Evolutionary conservation across 2,888 invertebrate genomes (phyloP).

Genomic region (Pyrrhosoma nymphula): DNA sequence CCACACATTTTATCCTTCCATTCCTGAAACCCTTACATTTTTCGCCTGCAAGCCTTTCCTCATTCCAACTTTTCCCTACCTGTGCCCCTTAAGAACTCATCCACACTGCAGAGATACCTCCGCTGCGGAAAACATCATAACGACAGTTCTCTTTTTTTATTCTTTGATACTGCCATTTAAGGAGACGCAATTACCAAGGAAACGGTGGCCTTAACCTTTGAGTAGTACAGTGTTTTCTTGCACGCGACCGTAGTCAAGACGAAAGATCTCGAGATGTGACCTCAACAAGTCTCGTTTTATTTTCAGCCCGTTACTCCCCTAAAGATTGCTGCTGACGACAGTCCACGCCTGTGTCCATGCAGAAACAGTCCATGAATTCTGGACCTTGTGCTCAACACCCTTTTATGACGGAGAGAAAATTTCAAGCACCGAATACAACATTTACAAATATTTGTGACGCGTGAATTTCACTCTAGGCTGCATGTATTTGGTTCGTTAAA

Average conservation of each 20-base stretch:
- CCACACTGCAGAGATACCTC: neutral
- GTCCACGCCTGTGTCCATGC: neutral
- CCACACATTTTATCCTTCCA: neutral
- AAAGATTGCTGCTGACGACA: neutral
- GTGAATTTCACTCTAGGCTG: neutral
- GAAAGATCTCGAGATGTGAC: too few species aligned
- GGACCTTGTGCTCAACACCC: neutral
- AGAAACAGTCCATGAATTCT: neutral
- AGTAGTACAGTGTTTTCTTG: neutral
- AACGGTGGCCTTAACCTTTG: neutral
- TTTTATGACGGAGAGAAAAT: neutral
- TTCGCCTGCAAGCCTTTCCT: neutral
- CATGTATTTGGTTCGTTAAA: neutral
- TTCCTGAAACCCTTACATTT: neutral
- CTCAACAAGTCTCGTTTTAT: neutral
- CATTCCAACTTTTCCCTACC: neutral
- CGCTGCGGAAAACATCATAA: neutral
- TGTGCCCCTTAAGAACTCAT: neutral
- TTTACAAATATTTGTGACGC: neutral
- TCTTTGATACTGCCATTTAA: neutral
- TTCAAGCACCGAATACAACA: neutral
- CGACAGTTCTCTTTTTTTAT: neutral
- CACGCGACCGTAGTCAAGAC: neutral
- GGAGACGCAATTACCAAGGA: conserved; percentile 19
- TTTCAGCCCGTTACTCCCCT: neutral